These are phyloP conservation scores for Camponotus vicinus DNA, from an alignment of 1,140 invertebrate genomes.

Conservation along the genomic window DNA sequence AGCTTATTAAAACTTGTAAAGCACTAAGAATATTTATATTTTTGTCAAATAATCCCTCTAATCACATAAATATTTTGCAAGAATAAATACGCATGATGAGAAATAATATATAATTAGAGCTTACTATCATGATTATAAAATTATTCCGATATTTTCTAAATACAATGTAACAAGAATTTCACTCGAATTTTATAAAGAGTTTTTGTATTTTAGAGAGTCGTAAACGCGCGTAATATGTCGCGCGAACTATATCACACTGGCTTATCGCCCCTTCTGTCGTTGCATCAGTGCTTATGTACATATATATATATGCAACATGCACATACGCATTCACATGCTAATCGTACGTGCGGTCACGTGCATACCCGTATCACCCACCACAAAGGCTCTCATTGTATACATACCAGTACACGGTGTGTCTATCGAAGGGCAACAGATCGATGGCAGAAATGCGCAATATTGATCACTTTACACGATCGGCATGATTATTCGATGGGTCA, in stretches of 20 bases:
- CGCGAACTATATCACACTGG: conserved; percentile 23
- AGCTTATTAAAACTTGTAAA: neutral
- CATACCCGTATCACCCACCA: conserved; percentile 30
- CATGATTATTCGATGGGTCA: neutral
- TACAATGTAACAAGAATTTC: neutral
- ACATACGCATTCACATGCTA: conserved; percentile 47
- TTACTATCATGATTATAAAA: neutral
- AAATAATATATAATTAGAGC: conserved; percentile 5
- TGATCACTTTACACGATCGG: conserved; percentile 3
- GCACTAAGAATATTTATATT: neutral
- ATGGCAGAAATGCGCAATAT: conserved; percentile 19
- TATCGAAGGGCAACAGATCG: conserved; percentile 36
- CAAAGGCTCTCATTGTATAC: conserved; percentile 45
- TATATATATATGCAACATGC: conserved; percentile 6
- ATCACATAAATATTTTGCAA: neutral
- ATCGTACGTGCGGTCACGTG: conserved; percentile 59
- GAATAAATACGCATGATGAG: neutral
- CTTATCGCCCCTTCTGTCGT: conserved; percentile 1
- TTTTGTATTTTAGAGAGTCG: neutral
- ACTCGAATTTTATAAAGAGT: neutral
- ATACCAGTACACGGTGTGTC: conserved; percentile 5
- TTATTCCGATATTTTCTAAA: neutral
- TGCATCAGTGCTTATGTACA: neutral
- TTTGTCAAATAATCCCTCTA: neutral
- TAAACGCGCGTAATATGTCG: neutral